Evolutionary conservation across 2,797 vertebrate species (phyloP).

Genomic region (Anas bahamensis): DNA sequence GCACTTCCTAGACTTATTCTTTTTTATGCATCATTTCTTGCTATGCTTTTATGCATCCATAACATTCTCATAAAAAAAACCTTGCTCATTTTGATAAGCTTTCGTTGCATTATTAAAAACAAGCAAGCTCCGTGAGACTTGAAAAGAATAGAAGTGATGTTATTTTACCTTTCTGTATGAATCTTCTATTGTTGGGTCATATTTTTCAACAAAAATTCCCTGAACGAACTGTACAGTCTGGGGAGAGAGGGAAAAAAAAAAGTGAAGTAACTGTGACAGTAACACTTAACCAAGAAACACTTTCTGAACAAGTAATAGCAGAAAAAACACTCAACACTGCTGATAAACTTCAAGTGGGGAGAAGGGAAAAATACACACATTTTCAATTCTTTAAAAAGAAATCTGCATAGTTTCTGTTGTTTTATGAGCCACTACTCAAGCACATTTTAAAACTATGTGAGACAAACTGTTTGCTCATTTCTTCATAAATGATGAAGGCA

Average conservation of each 20-base stretch:
- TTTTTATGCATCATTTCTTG: background rate
- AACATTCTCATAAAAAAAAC: background rate
- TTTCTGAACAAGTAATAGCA: background rate
- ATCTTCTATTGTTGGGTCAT: conserved; percentile 99
- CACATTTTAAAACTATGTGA: background rate
- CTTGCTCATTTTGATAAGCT: background rate
- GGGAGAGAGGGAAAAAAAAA: conserved; percentile 41
- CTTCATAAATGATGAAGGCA: background rate
- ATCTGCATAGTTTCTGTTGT: fast-evolving
- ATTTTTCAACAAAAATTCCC: conserved; percentile 99
- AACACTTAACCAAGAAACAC: background rate
- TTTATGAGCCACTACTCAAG: background rate
- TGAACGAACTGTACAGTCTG: conserved; percentile 99
- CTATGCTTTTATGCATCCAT: background rate
- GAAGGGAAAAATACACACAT: fast-evolving
- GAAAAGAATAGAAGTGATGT: fast-evolving
- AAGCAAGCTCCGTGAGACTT: background rate
- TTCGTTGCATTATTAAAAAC: background rate
- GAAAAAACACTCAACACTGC: background rate
- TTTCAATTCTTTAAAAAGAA: background rate
- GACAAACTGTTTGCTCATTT: background rate
- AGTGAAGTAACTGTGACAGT: background rate
- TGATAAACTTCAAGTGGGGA: background rate
- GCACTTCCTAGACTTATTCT: background rate
- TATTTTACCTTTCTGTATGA: conserved; percentile 96